Conservation (phyloP, 2,113 vertebrate genomes). For the Phainopepla nitens region DNA sequence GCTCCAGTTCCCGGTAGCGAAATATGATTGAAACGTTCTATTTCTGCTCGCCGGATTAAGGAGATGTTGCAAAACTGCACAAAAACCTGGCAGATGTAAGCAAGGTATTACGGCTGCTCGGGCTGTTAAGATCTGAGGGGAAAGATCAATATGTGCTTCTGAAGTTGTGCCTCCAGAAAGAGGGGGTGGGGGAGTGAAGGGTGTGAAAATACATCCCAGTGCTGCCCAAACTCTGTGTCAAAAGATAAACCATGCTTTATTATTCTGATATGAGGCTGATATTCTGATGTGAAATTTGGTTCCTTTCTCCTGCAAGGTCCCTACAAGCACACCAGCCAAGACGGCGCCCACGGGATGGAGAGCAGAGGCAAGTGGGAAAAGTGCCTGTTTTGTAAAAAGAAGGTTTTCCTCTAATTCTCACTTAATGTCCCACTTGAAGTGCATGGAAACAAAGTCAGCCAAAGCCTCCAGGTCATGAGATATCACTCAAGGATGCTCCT, state of each 20-base stretch:
- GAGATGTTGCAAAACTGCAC: constrained; percentile 70
- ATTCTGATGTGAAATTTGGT: neutral
- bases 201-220: constrained; percentile 5
- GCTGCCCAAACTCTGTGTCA: neutral
- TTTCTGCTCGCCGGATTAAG: constrained; percentile 79
- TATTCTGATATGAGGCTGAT: neutral
- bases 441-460: neutral
- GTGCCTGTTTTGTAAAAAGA: neutral
- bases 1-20: constrained; percentile 66
- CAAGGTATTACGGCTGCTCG: constrained; percentile 72
- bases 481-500: fast-evolving
- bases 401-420: neutral
- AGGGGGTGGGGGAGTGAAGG: neutral
- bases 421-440: neutral
- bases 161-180: constrained; percentile 54
- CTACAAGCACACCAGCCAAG: neutral
- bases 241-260: neutral
- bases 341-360: fast-evolving
- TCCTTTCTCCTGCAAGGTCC: neutral
- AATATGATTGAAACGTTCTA: constrained; percentile 83
- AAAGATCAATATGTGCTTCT: constrained; percentile 72
- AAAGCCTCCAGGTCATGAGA: neutral
- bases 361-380: fast-evolving
- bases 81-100: constrained; percentile 76
- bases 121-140: constrained; percentile 75